Evolutionary conservation across 2,797 vertebrate species (phyloP), one percentile per base, ranked within the genome.

Genomic region (Diglossa cyanea): DNA sequence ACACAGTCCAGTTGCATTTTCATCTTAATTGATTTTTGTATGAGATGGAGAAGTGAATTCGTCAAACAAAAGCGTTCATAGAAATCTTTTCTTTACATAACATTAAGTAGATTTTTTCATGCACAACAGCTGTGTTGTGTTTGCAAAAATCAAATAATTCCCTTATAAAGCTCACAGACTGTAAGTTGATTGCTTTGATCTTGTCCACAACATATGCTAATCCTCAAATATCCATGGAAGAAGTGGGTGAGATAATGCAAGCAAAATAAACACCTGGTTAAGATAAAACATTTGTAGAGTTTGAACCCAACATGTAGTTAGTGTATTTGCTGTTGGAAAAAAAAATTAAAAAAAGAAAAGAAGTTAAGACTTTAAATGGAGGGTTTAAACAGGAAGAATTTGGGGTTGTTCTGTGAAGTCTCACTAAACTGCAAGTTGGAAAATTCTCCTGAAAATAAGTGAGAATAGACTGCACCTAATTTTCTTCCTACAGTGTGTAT

Each of bases 1-100:
- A 75, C 92, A 74, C 17, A 68, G 78, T 95, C 94, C 94, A 65
- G 78, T 95, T 96, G 86, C 86, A 88, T 97, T 98, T 98, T 96
- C 88, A 81, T 92, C 73, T 88, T 95, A 96, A 97, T 95, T 96
- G 94, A 95, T 95, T 97, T 97, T 94, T 93, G 24, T 84, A 45
- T 66, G 93, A 97, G 82, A 74, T 58, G 51, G 75, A 92, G 80
- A 63, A 92, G 75, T 79, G 85, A 94, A 90, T 94, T 94, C 70
- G 63, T 85, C 39, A 50, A 96, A 95, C 91, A 95, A 95, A 92
- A 93, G 33, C 4, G 12, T 75, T 75, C 5, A 3, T 71, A 86
- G 71, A 92, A 85, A 66, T 82, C 44, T 88, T 95, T 91, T 93
- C 81, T 95, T 95, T 79, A 89, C 86, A 84, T 87, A 94, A 50